Evolutionary conservation across 2,888 invertebrate species (phyloP).

Genomic region (Rhimphoctona megacephalus): DNA sequence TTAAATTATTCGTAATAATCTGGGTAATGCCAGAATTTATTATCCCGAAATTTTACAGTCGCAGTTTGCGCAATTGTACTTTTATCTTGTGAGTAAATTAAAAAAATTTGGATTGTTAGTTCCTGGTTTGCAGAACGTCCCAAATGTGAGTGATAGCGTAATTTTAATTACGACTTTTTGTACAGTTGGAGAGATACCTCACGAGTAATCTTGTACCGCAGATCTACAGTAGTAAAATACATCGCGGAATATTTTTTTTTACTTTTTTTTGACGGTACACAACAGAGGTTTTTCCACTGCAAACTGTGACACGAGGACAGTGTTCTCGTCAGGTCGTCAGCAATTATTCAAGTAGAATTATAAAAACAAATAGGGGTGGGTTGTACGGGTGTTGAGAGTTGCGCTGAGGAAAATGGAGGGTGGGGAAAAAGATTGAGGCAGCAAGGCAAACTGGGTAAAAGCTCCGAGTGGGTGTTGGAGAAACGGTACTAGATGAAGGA

Average conservation of each 20-base stretch:
- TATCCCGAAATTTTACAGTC: too few species aligned
- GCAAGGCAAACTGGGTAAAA: conserved; percentile 41
- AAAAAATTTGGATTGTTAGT: neutral
- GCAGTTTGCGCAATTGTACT: neutral
- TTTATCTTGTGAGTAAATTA: neutral
- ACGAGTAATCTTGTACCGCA: conserved; percentile 21
- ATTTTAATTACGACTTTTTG: conserved; percentile 22
- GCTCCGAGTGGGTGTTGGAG: conserved; percentile 59
- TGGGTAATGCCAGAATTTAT: neutral
- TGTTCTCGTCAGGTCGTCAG: conserved; percentile 64
- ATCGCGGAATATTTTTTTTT: conserved; percentile 2
- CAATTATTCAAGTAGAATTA: conserved; percentile 81
- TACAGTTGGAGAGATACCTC: conserved; percentile 1
- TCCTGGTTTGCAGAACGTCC: neutral
- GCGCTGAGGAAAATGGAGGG: conserved; percentile 17
- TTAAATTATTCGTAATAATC: neutral
- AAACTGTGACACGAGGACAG: conserved; percentile 45
- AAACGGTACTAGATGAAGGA: conserved; percentile 61
- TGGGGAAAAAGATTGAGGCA: conserved; percentile 23
- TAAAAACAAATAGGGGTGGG: conserved; percentile 80
- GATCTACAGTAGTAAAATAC: conserved; percentile 20
- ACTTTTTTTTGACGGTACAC: neutral
- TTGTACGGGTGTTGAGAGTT: conserved; percentile 66
- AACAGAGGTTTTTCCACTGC: conserved; percentile 34
- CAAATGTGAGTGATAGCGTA: conserved; percentile 8